These are phyloP conservation scores for Gymnodraco acuticeps DNA, from an alignment of 2,797 vertebrate species.

Conservation along the genomic window DNA sequence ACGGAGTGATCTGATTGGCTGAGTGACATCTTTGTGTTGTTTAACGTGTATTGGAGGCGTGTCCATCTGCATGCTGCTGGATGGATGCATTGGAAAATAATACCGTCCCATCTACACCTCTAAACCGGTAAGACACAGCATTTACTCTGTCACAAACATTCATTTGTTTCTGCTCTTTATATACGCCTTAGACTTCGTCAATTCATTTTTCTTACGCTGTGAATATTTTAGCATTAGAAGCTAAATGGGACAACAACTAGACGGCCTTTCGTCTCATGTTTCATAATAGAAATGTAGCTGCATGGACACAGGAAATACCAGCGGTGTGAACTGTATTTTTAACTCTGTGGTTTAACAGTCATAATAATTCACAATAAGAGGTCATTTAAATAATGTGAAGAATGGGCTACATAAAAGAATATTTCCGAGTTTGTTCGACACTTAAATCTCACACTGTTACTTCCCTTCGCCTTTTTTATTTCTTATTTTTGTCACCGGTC, in stretches of 20 bases:
- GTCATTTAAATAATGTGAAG: neutral
- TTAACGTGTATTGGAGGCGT: slow-evolving; percentile 53
- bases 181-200: neutral
- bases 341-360: neutral
- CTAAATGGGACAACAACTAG: neutral
- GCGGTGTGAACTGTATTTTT: slow-evolving; percentile 44
- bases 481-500: neutral
- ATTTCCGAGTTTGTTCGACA: neutral
- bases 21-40: neutral
- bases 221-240: neutral
- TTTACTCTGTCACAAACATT: neutral
- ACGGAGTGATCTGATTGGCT: slow-evolving; percentile 72
- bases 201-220: neutral
- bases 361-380: neutral
- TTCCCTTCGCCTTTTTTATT: neutral
- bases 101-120: neutral
- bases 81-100: neutral
- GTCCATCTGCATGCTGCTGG: neutral
- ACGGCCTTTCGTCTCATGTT: neutral
- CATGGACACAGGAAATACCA: neutral
- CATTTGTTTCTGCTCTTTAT: neutral
- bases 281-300: neutral
- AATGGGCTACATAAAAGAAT: neutral
- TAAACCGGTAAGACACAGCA: slow-evolving; percentile 61
- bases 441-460: neutral